Evolutionary conservation across 2,797 vertebrate species (phyloP).

Genomic region (Pseudocheirus occidentalis): DNA sequence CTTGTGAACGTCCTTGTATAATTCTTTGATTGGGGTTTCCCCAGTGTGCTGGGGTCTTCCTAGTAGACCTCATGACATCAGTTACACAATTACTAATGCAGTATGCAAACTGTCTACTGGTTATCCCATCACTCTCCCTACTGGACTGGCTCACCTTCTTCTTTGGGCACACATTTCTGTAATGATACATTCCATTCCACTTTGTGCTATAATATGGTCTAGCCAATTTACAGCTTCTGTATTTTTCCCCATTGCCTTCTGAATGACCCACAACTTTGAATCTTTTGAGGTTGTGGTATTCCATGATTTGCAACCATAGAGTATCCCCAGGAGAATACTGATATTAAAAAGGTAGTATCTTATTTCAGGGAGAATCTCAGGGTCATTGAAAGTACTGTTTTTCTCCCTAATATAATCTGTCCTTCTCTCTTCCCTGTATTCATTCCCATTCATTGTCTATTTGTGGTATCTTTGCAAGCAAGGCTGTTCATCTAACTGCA

Average conservation of each 20-base stretch:
- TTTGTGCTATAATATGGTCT: background rate
- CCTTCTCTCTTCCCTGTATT: background rate
- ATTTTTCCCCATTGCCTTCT: background rate
- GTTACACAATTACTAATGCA: background rate
- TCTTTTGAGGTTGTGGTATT: background rate
- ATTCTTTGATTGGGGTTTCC: background rate
- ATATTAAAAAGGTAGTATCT: background rate
- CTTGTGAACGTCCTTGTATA: background rate
- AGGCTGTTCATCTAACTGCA: background rate
- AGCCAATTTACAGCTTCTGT: background rate
- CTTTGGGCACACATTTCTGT: background rate
- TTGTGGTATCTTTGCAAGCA: background rate
- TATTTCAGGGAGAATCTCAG: background rate
- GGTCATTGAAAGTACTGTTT: background rate
- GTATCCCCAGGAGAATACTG: background rate
- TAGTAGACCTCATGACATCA: background rate
- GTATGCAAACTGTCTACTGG: background rate
- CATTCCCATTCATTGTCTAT: background rate
- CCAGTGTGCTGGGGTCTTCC: background rate
- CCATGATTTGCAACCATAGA: background rate
- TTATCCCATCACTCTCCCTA: background rate
- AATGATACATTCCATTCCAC: background rate
- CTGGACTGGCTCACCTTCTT: background rate
- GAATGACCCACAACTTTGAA: background rate
- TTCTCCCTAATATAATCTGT: background rate